Conservation (phyloP, 2,797 vertebrate genomes). For the Atherinosoma microstoma region DNA sequence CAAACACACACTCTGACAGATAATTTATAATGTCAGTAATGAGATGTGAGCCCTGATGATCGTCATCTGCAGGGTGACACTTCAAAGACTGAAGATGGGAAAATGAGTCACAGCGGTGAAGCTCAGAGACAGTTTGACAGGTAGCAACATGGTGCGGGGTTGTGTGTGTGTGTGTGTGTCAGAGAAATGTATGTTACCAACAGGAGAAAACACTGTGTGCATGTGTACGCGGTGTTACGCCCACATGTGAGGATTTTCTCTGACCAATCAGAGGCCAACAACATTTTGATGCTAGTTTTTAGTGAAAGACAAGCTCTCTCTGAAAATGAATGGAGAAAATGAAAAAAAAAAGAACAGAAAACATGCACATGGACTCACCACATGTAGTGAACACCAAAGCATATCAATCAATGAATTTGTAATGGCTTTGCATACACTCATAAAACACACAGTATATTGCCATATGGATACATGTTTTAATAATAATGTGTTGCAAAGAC, state of each 20-base stretch:
- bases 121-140: constrained; percentile 62
- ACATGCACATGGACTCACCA: background rate
- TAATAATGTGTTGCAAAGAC: background rate
- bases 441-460: background rate
- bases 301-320: background rate
- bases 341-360: background rate
- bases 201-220: background rate
- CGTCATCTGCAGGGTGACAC: constrained; percentile 60
- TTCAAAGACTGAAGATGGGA: constrained; percentile 65
- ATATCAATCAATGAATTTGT: too few relatives aligned
- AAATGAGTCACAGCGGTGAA: constrained; percentile 51
- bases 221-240: background rate
- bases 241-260: background rate
- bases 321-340: background rate
- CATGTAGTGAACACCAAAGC: too few relatives aligned
- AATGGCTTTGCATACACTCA: too few relatives aligned
- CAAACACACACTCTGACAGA: constrained; percentile 1
- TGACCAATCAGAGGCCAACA: background rate
- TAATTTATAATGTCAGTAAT: constrained; percentile 60
- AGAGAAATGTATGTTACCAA: background rate
- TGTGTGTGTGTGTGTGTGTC: constrained; percentile 36
- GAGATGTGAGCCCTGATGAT: constrained; percentile 68
- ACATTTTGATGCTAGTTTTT: background rate
- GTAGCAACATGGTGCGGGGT: constrained; percentile 37
- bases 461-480: constrained; percentile 39